Evolutionary conservation across 2,113 vertebrate genomes (phyloP).

Genomic region (Planiliza haematocheilus): DNA sequence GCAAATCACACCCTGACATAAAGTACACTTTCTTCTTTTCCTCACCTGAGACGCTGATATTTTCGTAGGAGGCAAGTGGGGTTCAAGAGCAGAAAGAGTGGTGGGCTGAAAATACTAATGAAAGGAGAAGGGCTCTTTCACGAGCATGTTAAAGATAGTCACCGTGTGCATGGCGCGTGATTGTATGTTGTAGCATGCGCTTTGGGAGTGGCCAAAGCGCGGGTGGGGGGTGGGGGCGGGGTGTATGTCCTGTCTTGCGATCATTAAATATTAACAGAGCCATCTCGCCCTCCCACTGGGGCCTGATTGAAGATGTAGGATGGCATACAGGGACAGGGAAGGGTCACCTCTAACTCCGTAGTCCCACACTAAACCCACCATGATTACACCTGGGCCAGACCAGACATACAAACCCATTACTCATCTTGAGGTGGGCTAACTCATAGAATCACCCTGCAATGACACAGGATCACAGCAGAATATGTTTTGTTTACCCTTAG

Average conservation of each 20-base stretch:
- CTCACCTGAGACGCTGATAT: conserved; percentile 38
- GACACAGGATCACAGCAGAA: conserved; percentile 33
- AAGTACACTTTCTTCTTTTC: conserved; percentile 41
- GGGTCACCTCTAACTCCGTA: conserved; percentile 74
- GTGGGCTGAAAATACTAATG: conserved; percentile 9
- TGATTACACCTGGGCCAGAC: conserved; percentile 60
- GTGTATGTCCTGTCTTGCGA: conserved; percentile 59
- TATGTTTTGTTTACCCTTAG: conserved; percentile 15
- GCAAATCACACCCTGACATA: conserved; percentile 54
- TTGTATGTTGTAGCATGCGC: background rate
- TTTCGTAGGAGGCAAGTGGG: conserved; percentile 11
- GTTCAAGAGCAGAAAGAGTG: background rate
- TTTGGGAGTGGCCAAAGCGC: background rate
- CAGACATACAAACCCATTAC: conserved; percentile 55
- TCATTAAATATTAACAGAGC: conserved; percentile 81
- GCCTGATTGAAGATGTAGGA: conserved; percentile 66
- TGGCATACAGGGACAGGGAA: conserved; percentile 35
- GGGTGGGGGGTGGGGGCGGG: conserved; percentile 32
- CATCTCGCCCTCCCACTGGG: conserved; percentile 63
- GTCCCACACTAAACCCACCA: conserved; percentile 58
- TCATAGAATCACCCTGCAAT: conserved; percentile 26
- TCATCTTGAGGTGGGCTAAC: conserved; percentile 39
- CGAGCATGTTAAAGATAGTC: background rate
- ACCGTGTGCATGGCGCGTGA: background rate
- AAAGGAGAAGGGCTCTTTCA: background rate